phyloP scores from a whole-genome alignment of 2,797 vertebrate species.

The Rhodeus uyekii region DNA sequence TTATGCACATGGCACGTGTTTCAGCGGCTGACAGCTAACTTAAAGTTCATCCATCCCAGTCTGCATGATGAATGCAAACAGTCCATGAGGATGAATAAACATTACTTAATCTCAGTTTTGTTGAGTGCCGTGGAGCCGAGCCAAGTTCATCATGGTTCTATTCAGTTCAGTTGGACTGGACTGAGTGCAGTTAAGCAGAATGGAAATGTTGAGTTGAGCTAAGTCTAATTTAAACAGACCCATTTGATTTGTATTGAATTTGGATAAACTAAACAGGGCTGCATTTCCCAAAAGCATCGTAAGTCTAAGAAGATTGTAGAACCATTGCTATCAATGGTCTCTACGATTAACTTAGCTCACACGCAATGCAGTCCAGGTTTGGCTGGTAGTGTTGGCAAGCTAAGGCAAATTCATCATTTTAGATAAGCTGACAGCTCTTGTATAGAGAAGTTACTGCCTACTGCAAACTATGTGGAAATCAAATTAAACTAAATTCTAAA shows the following conservation, averaged over 20 bases:
- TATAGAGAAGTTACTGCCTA: not conserved
- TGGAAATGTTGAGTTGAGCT: not conserved
- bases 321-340: not conserved
- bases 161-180: not conserved
- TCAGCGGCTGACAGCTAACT: not conserved
- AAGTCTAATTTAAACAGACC: not conserved
- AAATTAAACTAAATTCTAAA: no score
- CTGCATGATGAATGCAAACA: constrained; percentile 13
- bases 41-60: constrained; percentile 4
- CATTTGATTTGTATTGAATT: not conserved
- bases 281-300: not conserved
- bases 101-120: constrained; percentile 34
- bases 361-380: not conserved
- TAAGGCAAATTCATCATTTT: not conserved
- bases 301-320: not conserved
- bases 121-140: constrained; percentile 14
- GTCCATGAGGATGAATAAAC: constrained; percentile 32
- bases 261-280: not conserved
- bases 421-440: not conserved
- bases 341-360: not conserved
- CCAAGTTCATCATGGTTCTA: constrained; percentile 18
- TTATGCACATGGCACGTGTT: constrained; percentile 1
- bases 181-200: not conserved
- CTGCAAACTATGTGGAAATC: not conserved
- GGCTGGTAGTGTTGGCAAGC: not conserved